These are phyloP conservation scores for Euphydryas editha DNA, from an alignment of 2,888 invertebrate genomes.

Conservation along the genomic window DNA sequence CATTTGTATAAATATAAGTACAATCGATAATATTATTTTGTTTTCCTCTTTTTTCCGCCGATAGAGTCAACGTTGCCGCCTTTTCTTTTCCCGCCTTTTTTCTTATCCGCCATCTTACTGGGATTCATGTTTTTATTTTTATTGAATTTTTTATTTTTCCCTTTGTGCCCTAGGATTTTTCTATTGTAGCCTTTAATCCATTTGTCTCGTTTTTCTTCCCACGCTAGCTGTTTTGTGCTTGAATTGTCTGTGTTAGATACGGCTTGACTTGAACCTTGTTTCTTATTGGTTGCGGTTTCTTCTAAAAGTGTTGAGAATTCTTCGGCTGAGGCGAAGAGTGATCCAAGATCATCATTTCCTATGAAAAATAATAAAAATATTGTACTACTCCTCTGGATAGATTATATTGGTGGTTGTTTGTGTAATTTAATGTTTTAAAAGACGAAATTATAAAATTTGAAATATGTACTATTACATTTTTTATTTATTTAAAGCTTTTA, in stretches of 20 bases:
- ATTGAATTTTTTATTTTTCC: constrained; percentile 48
- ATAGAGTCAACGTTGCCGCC: constrained; percentile 50
- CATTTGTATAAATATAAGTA: constrained; percentile 29
- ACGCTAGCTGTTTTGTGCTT: constrained; percentile 89
- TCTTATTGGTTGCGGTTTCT: constrained; percentile 88
- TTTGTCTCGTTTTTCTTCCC: constrained; percentile 89
- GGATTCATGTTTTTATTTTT: constrained; percentile 46
- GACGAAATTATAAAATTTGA: no score
- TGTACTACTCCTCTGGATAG: neutral
- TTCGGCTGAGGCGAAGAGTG: constrained; percentile 92
- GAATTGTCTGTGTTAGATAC: constrained; percentile 91
- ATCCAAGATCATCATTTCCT: constrained; percentile 82
- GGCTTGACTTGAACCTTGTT: constrained; percentile 86
- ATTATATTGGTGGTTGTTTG: no score
- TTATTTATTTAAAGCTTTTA: no score
- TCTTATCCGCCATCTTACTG: constrained; percentile 54
- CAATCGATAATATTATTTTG: constrained; percentile 50
- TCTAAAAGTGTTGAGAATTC: constrained; percentile 95
- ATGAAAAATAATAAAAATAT: constrained; percentile 31
- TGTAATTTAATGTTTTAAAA: no score
- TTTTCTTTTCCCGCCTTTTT: constrained; percentile 63
- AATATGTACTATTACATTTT: no score
- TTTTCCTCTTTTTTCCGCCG: constrained; percentile 69
- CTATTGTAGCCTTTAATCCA: constrained; percentile 85
- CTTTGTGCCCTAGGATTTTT: constrained; percentile 67